Percentiles rank a stretch among this genome's conserved stretches.
These are phyloP conservation scores for Trachythela sp. DNA, from an alignment of 64 coral and sea anemone genomes.

Conservation along the genomic window DNA sequence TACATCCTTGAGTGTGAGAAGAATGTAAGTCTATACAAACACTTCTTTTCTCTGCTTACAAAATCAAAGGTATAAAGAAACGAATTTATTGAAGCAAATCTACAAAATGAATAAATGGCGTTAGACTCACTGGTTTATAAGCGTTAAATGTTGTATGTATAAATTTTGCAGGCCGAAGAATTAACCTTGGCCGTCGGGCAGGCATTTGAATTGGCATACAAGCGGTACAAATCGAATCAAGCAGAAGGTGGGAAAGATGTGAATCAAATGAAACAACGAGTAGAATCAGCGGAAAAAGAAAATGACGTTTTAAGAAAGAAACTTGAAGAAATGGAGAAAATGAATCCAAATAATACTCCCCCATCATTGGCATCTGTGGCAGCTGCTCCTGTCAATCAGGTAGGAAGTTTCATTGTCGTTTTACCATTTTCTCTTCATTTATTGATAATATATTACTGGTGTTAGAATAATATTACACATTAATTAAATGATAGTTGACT, in stretches of 20 bases:
- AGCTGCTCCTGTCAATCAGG: background rate
- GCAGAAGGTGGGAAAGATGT: background rate
- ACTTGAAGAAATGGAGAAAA: background rate
- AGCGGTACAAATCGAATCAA: constrained; percentile 2
- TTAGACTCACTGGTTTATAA: background rate
- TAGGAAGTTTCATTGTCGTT: background rate
- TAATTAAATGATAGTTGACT: too few relatives aligned
- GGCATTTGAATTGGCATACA: constrained; percentile 20
- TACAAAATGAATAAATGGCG: background rate
- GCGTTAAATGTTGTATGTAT: background rate
- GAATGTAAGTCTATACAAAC: background rate
- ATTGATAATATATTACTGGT: too few relatives aligned
- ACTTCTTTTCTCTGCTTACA: background rate
- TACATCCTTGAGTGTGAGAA: background rate
- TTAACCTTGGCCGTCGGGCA: constrained; percentile 4
- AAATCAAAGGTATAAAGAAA: too few relatives aligned
- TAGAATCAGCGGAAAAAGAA: background rate
- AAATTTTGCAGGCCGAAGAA: background rate
- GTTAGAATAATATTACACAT: too few relatives aligned
- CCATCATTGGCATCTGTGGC: background rate
- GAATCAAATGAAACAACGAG: constrained; percentile 7
- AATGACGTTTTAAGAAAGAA: background rate
- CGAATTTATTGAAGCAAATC: too few relatives aligned
- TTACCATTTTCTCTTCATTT: too few relatives aligned
- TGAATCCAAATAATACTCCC: background rate